phyloP scores from a whole-genome alignment of 2,888 invertebrate genomes.

The Leuctra nigra region DNA sequence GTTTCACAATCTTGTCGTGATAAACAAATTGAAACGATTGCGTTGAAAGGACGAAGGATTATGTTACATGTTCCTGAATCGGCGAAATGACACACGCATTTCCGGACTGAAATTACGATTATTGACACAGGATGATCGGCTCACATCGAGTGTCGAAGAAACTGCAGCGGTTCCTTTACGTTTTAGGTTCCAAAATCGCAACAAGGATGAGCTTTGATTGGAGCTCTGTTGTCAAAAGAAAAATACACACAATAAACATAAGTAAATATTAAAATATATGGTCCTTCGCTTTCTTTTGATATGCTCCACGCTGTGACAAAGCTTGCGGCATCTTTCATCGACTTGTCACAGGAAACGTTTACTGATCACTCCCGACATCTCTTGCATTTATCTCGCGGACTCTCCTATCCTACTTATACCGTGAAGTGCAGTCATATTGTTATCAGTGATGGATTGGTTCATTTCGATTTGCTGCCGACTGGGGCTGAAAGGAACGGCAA shows the following conservation, averaged over 20 bases:
- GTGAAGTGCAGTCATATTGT: neutral
- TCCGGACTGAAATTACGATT: too few species aligned
- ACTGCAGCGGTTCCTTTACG: neutral
- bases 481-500: neutral
- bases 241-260: neutral
- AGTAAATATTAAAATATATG: neutral
- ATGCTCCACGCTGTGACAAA: too few species aligned
- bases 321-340: neutral
- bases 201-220: conserved; percentile 10
- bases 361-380: neutral
- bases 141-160: neutral
- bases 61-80: too few species aligned
- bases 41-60: too few species aligned
- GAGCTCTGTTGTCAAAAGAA: neutral
- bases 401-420: too few species aligned
- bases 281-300: too few species aligned
- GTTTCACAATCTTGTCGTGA: too few species aligned
- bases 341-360: neutral
- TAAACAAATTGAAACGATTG: too few species aligned
- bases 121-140: too few species aligned
- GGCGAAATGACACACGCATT: too few species aligned
- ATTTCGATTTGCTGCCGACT: neutral
- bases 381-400: too few species aligned
- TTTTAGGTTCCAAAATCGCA: neutral
- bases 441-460: conserved; percentile 6